A percentile compares a stretch with the other conserved stretches of the same genome.
phyloP scores from a whole-genome alignment of 1,140 invertebrate species.

The Lepidotrigona ventralis region DNA sequence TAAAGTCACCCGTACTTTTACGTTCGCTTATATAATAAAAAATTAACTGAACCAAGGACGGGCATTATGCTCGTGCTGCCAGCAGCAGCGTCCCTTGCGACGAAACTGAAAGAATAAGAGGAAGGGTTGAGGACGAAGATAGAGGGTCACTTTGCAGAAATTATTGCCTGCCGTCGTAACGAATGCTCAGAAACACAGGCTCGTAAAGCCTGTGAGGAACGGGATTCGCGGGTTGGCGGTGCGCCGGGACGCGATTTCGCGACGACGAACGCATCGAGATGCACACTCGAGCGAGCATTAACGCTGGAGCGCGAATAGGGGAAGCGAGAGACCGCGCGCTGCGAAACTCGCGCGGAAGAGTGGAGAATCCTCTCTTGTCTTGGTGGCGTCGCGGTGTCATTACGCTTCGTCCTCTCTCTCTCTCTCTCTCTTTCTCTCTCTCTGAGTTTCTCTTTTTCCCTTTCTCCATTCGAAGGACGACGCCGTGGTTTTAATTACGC shows the following conservation, averaged over 20 bases:
- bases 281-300: slow-evolving; percentile 32
- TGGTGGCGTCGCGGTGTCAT: slow-evolving; percentile 56
- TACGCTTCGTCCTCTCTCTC: slow-evolving; percentile 26
- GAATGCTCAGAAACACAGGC: not conserved
- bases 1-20: not conserved
- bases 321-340: slow-evolving; percentile 1
- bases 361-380: slow-evolving; percentile 51
- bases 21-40: not conserved
- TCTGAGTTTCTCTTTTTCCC: slow-evolving; percentile 6
- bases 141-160: not conserved
- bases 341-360: slow-evolving; percentile 11
- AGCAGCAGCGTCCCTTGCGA: too few relatives aligned
- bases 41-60: not conserved
- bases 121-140: not conserved
- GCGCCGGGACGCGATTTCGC: not conserved
- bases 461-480: slow-evolving; percentile 61
- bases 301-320: not conserved
- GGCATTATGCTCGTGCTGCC: not conserved
- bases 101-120: not conserved
- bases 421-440: too few relatives aligned
- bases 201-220: not conserved
- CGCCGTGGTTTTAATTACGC: slow-evolving; percentile 77
- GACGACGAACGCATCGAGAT: not conserved
- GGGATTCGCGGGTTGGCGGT: not conserved
- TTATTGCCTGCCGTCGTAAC: not conserved